Percentiles rank a stretch among this genome's conserved stretches.
Evolutionary conservation across 2,113 vertebrate genomes (phyloP).

Genomic region (Strigops habroptila): DNA sequence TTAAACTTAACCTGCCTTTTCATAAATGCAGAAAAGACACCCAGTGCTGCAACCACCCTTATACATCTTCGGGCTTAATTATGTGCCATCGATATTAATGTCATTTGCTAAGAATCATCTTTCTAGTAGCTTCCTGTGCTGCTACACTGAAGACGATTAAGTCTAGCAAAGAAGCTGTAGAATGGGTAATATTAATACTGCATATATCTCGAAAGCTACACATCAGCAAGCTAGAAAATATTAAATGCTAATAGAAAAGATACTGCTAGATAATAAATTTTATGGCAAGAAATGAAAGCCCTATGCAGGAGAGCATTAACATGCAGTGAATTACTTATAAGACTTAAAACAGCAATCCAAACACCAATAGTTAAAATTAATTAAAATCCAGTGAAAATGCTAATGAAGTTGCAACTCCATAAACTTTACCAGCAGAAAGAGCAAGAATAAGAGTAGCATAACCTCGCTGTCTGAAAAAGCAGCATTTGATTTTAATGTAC

Average conservation of each 20-base stretch:
- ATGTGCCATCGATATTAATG: slow-evolving; percentile 29
- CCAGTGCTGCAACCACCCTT: not conserved
- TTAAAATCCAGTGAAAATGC: not conserved
- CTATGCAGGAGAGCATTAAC: not conserved
- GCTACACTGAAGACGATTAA: not conserved
- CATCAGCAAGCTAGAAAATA: not conserved
- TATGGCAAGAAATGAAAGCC: not conserved
- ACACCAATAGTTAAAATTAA: not conserved
- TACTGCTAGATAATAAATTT: not conserved
- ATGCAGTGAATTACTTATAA: not conserved
- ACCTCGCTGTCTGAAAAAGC: not conserved
- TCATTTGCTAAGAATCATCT: not conserved
- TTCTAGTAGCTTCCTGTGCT: not conserved
- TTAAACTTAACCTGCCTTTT: slow-evolving; percentile 20
- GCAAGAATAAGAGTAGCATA: not conserved
- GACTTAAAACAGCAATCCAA: not conserved
- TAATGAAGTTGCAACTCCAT: not conserved
- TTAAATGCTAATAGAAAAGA: not conserved
- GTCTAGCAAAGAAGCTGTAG: not conserved
- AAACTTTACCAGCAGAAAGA: not conserved
- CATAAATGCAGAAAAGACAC: not conserved
- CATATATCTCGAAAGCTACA: not conserved
- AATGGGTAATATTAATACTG: not conserved
- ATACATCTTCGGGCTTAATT: not conserved
- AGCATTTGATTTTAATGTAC: not conserved